Evolutionary conservation across 1,140 invertebrate genomes (phyloP), one percentile per base, ranked within the genome.

Genomic region (Drosophila arizonae): DNA sequence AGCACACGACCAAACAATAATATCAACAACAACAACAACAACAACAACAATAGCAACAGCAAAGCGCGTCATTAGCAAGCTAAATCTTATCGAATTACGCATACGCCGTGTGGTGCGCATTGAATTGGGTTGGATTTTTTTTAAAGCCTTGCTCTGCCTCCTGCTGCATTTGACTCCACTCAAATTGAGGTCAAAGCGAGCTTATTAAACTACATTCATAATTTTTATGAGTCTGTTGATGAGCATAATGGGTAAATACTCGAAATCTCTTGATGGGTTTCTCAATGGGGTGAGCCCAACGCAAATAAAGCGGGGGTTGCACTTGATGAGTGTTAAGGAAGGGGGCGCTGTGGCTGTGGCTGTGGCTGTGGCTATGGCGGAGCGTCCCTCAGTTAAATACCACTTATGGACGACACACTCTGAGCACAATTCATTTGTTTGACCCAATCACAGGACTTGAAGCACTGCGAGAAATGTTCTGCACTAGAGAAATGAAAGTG

Each of bases 61-160:
- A 43, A 65, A 41, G 36, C 43, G 30, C 67, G 66, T 88, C 80
- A 84, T 88, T 87, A 87, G 76, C 55, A 39, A 15, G 54, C 51
- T 51, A 65, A 73, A 81, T 86, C 79, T 84, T 87, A 87, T 87
- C 84, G 82, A 62, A 89, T 87, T 87, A 84, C 84, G 79, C 77
- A 87, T 84, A 88, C 79, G 85, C 62, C 79, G 56, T 51, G 73
- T 82, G 52, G 17, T 50, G 26, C 46, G 54, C 26, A 71, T 9
- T 33, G 33, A 8, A 33, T 33, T 1, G 33, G 8, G 8, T 10
- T 63, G 30, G 56, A 30, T 48, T 8, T 0, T 0, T 60, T 58
- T 72, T 57, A 61, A 72, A 66, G 28, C 56, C 52, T 6, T 11
- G 6, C n/a, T n/a, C 28, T 33, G 33, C 11, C 45, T 5, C 26